Evolutionary conservation across 2,797 vertebrate genomes (phyloP), one percentile per base, ranked within the genome.

Genomic region (Lerista edwardsae): DNA sequence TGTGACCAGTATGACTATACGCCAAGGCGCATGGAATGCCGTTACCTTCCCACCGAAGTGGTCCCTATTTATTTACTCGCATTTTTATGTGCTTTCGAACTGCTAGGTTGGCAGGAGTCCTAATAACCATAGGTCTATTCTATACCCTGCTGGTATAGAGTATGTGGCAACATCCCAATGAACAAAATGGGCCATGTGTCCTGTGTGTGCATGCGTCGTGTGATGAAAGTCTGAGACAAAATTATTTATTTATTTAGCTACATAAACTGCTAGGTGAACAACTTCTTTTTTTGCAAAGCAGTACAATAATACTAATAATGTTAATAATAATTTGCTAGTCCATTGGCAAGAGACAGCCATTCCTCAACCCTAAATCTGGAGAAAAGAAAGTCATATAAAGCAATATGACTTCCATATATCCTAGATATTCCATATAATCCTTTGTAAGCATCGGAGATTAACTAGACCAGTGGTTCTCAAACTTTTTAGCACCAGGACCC

Each of bases 361-460:
- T 3, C 2, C 51, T 82, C 80, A 11, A 2, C 47, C 25, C 65
- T 73, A 79, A 84, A 71, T 82, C 0, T 67, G 85, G 83, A 84
- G 47, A 69, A 0, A 84, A 75, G 61, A 88, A 88, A 6, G 86
- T 75, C 84, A 90, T 41, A 39, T 76, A 85, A 59, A 87, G 8
- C 67, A 84, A 84, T 65, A 8, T 44, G n/a, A n/a, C n/a, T n/a
- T n/a, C 5, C n/a, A 79, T 83, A 71, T 85, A 36, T 78, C 86
- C 41, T 6, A 82, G 57, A 31, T 77, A 74, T 83, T 82, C n/a
- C n/a, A n/a, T n/a, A n/a, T 74, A 74, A 31, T 83, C 75, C 73
- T 7, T 80, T 62, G 39, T 80, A 73, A 88, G 85, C 25, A 85
- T 75, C 12, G 34, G 62, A 73, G 23, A 85, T 4, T 7, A 69